Conservation (phyloP, 2,797 vertebrate genomes). For the Jordanella pulchra region DNA sequence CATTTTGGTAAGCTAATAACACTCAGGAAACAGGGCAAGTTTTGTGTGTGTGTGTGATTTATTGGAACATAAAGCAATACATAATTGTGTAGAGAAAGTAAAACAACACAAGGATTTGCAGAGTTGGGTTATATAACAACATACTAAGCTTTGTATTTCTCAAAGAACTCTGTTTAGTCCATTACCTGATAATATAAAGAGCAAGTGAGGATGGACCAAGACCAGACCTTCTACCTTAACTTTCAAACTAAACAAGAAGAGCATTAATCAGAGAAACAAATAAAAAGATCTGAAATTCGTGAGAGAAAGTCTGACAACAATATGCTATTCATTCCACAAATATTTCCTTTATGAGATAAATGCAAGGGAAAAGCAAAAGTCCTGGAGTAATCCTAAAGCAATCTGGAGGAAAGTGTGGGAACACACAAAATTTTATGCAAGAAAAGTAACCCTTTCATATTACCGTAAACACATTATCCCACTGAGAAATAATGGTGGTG, state of each 20-base stretch:
- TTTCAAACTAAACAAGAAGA: neutral
- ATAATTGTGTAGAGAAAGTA: neutral
- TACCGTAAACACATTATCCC: no score
- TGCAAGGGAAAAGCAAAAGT: no score
- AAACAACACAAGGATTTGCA: neutral
- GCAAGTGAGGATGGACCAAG: neutral
- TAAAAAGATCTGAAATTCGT: neutral
- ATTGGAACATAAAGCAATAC: neutral
- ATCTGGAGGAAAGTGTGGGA: no score
- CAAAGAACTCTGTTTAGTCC: no score
- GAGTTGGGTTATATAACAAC: neutral
- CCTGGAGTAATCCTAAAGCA: no score
- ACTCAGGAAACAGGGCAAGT: conserved; percentile 14
- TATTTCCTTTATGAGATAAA: neutral
- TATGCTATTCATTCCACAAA: neutral
- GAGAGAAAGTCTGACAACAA: neutral
- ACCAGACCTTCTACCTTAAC: neutral
- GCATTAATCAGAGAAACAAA: neutral
- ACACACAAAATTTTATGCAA: no score
- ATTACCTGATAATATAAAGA: no score
- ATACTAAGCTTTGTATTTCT: neutral
- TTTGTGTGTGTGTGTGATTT: conserved; percentile 4
- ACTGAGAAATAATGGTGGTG: no score
- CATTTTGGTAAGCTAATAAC: conserved; percentile 29
- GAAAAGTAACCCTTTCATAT: no score